phyloP scores from a whole-genome alignment of 2,113 vertebrate genomes.

The Notothenia rossii region DNA sequence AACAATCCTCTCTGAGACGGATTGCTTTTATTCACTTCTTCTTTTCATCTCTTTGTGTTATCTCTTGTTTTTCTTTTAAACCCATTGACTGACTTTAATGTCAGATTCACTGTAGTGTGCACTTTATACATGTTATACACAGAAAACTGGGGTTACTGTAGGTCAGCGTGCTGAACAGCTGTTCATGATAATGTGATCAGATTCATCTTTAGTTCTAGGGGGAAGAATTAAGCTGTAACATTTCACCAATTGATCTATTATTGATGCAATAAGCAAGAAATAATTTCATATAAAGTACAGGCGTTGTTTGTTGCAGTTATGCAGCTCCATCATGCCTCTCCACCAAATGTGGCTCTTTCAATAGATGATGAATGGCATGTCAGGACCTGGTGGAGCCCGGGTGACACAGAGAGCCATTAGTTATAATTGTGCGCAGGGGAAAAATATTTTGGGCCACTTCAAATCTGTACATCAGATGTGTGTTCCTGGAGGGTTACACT shows the following conservation, averaged over 20 bases:
- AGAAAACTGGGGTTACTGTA: neutral
- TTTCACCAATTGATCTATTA: neutral
- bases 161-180: neutral
- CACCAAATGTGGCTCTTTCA: neutral
- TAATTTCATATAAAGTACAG: neutral
- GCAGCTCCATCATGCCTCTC: neutral
- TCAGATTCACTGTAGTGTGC: neutral
- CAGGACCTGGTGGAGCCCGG: neutral
- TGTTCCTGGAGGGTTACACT: too few species aligned
- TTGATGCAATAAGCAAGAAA: neutral
- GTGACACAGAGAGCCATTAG: neutral
- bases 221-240: neutral
- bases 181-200: neutral
- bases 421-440: too few species aligned
- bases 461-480: too few species aligned
- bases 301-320: neutral
- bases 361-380: neutral
- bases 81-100: neutral
- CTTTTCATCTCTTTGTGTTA: conserved; percentile 54
- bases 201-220: neutral
- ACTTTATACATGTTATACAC: neutral
- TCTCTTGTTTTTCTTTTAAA: conserved; percentile 27
- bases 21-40: conserved; percentile 58
- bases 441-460: too few species aligned
- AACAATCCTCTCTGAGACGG: conserved; percentile 75